Percentiles rank a stretch among this genome's conserved stretches.
Conservation (phyloP, 1,140 invertebrate genomes). For the Ganaspis sp. region DNA sequence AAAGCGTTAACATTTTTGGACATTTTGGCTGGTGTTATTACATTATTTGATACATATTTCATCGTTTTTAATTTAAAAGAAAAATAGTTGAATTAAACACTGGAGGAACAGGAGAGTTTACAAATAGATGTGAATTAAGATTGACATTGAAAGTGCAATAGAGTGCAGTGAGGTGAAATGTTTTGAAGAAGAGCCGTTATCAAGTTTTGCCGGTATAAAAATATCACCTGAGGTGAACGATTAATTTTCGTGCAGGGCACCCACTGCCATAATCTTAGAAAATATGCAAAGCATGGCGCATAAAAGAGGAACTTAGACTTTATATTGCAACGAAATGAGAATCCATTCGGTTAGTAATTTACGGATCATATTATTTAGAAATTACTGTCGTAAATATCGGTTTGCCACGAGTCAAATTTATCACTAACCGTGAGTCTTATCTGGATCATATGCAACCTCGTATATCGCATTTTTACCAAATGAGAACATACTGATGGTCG, state of each 20-base stretch:
- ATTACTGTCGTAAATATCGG: constrained; percentile 47
- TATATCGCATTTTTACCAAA: constrained; percentile 8
- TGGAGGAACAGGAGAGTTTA: too few species aligned
- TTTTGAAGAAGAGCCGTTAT: too few species aligned
- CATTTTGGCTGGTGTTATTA: too few species aligned
- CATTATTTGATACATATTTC: too few species aligned
- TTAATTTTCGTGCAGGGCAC: constrained; percentile 47
- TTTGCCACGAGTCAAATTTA: constrained; percentile 37
- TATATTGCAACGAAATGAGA: constrained; percentile 45
- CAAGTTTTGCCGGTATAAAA: constrained; percentile 19
- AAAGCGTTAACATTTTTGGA: too few species aligned
- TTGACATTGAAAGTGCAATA: too few species aligned
- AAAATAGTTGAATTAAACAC: too few species aligned
- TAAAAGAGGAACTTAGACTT: constrained; percentile 48
- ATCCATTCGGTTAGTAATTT: constrained; percentile 49
- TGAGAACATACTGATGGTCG: not conserved
- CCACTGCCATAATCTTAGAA: constrained; percentile 47
- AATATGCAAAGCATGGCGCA: constrained; percentile 48
- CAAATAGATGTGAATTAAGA: too few species aligned
- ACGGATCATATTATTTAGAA: constrained; percentile 51
- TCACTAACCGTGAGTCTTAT: constrained; percentile 11
- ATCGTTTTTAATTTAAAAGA: too few species aligned
- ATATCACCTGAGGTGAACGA: constrained; percentile 39
- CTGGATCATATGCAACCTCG: not conserved
- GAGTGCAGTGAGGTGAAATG: too few species aligned